phyloP scores from a whole-genome alignment of 2,113 vertebrate genomes.

The Spea bombifrons region DNA sequence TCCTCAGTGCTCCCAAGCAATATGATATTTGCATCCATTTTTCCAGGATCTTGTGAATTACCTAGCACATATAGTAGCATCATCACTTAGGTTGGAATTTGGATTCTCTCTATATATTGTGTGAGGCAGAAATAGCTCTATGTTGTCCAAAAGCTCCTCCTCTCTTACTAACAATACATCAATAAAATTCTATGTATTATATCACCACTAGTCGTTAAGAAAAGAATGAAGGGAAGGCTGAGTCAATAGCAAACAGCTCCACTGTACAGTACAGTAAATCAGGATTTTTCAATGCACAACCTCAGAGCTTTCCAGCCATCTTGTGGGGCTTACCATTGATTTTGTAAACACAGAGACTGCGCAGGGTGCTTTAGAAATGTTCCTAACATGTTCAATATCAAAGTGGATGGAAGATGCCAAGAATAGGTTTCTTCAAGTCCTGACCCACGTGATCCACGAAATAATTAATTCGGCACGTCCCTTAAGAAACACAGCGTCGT shows the following conservation, averaged over 20 bases:
- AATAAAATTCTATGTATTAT: constrained; percentile 62
- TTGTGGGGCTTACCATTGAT: constrained; percentile 66
- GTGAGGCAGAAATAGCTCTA: constrained; percentile 20
- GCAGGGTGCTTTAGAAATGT: constrained; percentile 70
- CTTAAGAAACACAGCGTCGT: constrained; percentile 99
- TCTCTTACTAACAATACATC: constrained; percentile 69
- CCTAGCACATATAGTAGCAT: too few relatives aligned
- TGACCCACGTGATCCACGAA: constrained; percentile 99
- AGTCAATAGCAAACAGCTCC: constrained; percentile 57
- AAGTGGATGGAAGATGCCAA: constrained; percentile 91
- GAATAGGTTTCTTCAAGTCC: constrained; percentile 87
- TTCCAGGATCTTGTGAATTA: too few relatives aligned
- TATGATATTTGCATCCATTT: too few relatives aligned
- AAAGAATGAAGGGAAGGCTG: constrained; percentile 62
- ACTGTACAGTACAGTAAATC: constrained; percentile 64
- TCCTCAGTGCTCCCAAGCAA: too few relatives aligned
- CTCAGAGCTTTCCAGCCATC: constrained; percentile 67
- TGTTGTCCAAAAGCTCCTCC: constrained; percentile 66
- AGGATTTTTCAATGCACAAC: constrained; percentile 62
- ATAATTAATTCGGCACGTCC: constrained; percentile 99
- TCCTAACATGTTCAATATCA: constrained; percentile 76
- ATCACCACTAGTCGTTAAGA: constrained; percentile 65
- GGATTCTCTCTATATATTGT: constrained; percentile 10
- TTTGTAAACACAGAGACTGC: constrained; percentile 58
- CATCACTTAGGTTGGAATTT: background rate